These are phyloP conservation scores for Microcebus lehilahytsara DNA, from an alignment of 2,113 vertebrate species.

Conservation along the genomic window DNA sequence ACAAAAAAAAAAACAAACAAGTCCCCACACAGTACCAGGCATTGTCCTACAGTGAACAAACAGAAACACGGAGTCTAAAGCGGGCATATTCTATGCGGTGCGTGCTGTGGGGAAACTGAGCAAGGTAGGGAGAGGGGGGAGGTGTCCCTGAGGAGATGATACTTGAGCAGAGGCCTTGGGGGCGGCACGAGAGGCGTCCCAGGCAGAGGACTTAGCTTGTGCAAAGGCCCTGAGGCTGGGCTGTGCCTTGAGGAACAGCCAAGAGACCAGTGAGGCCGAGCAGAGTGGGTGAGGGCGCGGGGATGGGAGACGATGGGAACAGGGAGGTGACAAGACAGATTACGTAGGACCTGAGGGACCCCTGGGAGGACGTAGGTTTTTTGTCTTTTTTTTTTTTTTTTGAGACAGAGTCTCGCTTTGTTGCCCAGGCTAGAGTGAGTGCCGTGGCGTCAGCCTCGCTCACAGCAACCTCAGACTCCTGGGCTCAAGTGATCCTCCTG, in stretches of 20 bases:
- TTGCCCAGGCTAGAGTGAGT: too few relatives aligned
- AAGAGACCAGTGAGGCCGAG: not conserved
- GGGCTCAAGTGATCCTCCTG: too few relatives aligned
- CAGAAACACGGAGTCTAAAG: not conserved
- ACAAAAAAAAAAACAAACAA: too few relatives aligned
- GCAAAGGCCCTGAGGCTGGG: not conserved
- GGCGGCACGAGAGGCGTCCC: not conserved
- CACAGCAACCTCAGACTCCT: too few relatives aligned
- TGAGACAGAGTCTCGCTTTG: too few relatives aligned
- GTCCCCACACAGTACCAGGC: not conserved
- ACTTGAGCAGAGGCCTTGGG: not conserved
- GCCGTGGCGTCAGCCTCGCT: too few relatives aligned
- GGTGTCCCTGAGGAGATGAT: not conserved
- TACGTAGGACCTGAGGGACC: not conserved
- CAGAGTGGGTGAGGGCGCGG: not conserved
- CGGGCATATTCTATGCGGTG: not conserved
- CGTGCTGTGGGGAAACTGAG: not conserved
- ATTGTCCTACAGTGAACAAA: not conserved
- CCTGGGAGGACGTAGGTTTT: not conserved
- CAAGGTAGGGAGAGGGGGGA: not conserved
- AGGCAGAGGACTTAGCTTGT: not conserved
- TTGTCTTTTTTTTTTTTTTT: too few relatives aligned
- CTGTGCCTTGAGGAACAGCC: not conserved
- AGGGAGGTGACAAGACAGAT: too few relatives aligned
- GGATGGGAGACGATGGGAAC: not conserved